Base-by-base conservation (phyloP, 2,797 vertebrate species). In the Amphiprion clarkii region DNA sequence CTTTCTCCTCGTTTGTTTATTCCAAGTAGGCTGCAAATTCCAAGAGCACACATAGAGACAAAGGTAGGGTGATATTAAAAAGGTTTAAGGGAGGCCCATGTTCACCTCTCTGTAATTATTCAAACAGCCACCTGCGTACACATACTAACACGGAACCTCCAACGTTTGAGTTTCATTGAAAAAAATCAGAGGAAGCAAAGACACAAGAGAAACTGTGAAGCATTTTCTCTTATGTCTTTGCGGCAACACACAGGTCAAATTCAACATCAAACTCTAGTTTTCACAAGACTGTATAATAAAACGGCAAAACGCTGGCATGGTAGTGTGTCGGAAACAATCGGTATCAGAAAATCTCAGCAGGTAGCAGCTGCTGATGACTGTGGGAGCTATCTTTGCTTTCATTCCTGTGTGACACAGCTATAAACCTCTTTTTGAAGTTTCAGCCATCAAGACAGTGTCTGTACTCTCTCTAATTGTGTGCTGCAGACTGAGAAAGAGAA, bases 71-170 rank as follows among this genome's bases (percentile, higher is more conserved):
- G 5, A 68, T 16, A 75, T 73, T 54, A 54, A 79, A 68, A 14
- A 16, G 55, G 42, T 79, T 79, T 70, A 81, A 70, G 29, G 58
- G 61, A 80, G 70, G 70, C 73, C 25, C 14, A 48, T 27, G 14
- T 36, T 79, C 17, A 62, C 23, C 23, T 23, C 23, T 23, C 23
- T 23, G 23, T 23, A 23, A 23, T 23, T 23, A 23, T 23, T 23
- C 23, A 23, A 23, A 23, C 23, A 23, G 23, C 23, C 23, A 23
- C 19, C 31, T 36, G 1, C 13, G 1, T 21, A 54, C 17, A 42
- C 6, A 23, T 16, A 27, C 31, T 3, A 17, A 39, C 31, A 54
- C 7, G 25, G 39, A 29, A 33, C 44, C 46, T 11, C 19, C 42
- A 19, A n/a, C 29, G 19, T 27, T 11, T 71, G 36, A 42, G 21